Conservation (phyloP, 2,113 vertebrate genomes). For the Xiphias gladius region DNA sequence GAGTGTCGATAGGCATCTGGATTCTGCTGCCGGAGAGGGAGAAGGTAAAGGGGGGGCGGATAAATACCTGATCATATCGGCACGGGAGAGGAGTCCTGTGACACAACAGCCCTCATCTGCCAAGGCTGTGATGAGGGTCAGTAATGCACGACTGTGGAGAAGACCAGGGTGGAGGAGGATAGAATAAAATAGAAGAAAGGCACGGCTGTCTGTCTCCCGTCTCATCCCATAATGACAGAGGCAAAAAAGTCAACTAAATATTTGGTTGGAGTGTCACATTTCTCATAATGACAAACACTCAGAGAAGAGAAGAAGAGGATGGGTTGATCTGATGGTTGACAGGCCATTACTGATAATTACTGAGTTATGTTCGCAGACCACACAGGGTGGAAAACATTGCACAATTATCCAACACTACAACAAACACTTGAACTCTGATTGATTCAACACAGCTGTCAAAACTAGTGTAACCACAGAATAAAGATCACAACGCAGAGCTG, state of each 20-base stretch:
- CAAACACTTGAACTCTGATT: not conserved
- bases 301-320: not conserved
- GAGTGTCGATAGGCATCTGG: conserved; percentile 38
- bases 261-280: too few relatives aligned
- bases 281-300: not conserved
- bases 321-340: conserved; percentile 2
- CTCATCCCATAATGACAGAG: not conserved
- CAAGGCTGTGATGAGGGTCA: conserved; percentile 5
- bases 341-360: conserved; percentile 24
- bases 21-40: conserved; percentile 28
- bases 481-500: not conserved
- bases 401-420: not conserved
- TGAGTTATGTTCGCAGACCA: not conserved
- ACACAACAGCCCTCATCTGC: conserved; percentile 43
- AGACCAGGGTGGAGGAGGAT: not conserved
- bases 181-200: not conserved
- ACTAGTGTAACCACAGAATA: too few relatives aligned
- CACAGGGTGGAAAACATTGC: not conserved
- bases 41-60: not conserved
- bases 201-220: not conserved
- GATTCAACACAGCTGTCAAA: not conserved
- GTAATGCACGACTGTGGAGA: not conserved
- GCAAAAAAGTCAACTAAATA: not conserved
- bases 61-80: conserved; percentile 58
- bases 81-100: conserved; percentile 38